Base-by-base conservation (phyloP, 2,113 vertebrate genomes). In the Rhabdornis inornatus region DNA sequence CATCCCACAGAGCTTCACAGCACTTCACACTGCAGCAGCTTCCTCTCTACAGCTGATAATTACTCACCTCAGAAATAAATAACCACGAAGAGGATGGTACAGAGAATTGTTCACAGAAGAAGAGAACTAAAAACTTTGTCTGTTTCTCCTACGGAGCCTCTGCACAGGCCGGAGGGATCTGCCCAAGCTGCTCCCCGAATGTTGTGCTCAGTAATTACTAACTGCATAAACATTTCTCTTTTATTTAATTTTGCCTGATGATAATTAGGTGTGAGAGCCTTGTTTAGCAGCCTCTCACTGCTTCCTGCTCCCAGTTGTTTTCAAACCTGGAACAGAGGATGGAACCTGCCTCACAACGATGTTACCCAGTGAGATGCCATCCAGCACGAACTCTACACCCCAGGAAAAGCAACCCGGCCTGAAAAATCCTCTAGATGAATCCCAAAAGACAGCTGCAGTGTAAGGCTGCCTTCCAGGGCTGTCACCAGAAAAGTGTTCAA, bases 171-270 rank as follows among this genome's bases (percentile, higher is more conserved):
- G 0, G 42, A 60, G 56, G 52, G 61, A 87, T 68, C 25, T 81
- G 64, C 71, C 72, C 40, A 11, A 87, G 83, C 68, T 47, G 33
- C 56, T 68, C 6, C 9, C 39, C 2, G 24, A n/a, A 27, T 52
- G 76, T 14, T 70, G 39, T 33, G 40, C 79, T 90, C 56, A 19
- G 86, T 80, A 95, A 90, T 88, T 80, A 33, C 56, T 1, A 10
- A 45, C 37, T 45, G 70, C 27, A 6, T 12, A 79, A 83, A 59
- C 47, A 52, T 65, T 90, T 82, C 15, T 71, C 45, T 87, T 72
- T 76, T 76, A 40, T 92, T 95, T 88, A 90, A 65, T 90, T 95
- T 90, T 89, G 33, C 83, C 76, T 83, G 79, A 76, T 70, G 89
- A 77, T 42, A 70, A 92, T 83, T 45, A 66, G 30, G 27, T 30